Evolutionary conservation across 2,797 vertebrate genomes (phyloP).

Genomic region (Selene dorsalis): DNA sequence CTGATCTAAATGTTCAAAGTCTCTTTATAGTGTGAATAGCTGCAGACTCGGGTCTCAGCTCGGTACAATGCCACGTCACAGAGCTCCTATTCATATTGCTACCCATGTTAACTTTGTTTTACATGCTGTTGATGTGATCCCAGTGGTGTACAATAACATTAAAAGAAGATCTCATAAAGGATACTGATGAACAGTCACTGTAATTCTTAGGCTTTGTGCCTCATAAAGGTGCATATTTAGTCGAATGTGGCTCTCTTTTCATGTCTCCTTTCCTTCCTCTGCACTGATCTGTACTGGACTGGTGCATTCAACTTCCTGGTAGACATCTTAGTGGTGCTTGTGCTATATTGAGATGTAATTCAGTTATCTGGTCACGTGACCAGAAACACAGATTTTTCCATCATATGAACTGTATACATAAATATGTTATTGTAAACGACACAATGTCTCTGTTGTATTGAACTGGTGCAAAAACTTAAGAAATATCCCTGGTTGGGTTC

Average conservation of each 20-base stretch:
- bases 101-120: slow-evolving; percentile 70
- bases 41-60: slow-evolving; percentile 58
- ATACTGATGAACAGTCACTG: slow-evolving; percentile 72
- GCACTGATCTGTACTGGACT: slow-evolving; percentile 72
- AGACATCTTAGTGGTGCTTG: slow-evolving; percentile 82
- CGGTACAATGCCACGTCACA: slow-evolving; percentile 58
- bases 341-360: slow-evolving; percentile 81
- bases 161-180: slow-evolving; percentile 71
- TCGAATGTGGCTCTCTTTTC: slow-evolving; percentile 74
- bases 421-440: slow-evolving; percentile 83
- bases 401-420: slow-evolving; percentile 82
- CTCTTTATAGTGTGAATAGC: slow-evolving; percentile 70
- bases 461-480: slow-evolving; percentile 78
- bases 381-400: slow-evolving; percentile 70
- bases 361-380: slow-evolving; percentile 67
- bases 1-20: slow-evolving; percentile 69
- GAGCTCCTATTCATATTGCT: slow-evolving; percentile 65
- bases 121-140: slow-evolving; percentile 76
- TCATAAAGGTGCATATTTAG: slow-evolving; percentile 75
- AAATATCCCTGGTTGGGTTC: slow-evolving; percentile 76
- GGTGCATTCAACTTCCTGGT: slow-evolving; percentile 74
- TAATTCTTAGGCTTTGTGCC: slow-evolving; percentile 69
- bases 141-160: slow-evolving; percentile 77
- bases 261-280: slow-evolving; percentile 72
- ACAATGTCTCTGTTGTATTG: slow-evolving; percentile 84